A percentile compares a stretch with the other conserved stretches of the same genome.
Conservation (phyloP, 2,888 invertebrate species). For the Spicauda simplicius region DNA sequence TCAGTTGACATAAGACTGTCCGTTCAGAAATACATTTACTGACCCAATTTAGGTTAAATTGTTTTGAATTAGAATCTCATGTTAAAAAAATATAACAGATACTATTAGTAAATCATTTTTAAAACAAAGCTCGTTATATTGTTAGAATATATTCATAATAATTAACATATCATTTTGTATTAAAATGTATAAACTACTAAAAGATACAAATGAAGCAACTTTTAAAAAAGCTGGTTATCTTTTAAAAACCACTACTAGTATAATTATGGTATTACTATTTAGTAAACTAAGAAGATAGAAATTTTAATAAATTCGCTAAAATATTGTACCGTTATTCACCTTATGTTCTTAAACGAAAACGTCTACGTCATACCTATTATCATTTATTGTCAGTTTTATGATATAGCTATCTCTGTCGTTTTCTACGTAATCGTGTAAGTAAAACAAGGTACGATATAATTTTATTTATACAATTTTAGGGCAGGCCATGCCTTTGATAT, state of each 20-base stretch:
- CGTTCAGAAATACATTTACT: slow-evolving; percentile 21
- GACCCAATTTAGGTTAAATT: slow-evolving; percentile 12
- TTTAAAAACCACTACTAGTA: no score
- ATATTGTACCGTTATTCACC: not conserved
- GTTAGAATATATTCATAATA: no score
- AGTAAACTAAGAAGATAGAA: not conserved
- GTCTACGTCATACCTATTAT: slow-evolving; percentile 3
- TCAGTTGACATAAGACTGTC: slow-evolving; percentile 26
- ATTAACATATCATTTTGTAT: no score
- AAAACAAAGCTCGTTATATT: no score
- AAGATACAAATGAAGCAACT: no score
- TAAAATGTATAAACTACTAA: no score
- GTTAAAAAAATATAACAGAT: no score
- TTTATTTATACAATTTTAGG: not conserved
- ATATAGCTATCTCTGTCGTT: slow-evolving; percentile 2
- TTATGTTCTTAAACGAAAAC: slow-evolving; percentile 1
- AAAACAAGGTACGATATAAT: slow-evolving; percentile 16
- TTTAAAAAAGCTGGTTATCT: no score
- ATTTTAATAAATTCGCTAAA: not conserved
- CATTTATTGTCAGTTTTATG: not conserved
- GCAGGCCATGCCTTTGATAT: slow-evolving; percentile 7
- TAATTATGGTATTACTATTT: no score
- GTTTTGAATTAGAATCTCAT: not conserved
- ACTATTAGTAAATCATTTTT: no score
- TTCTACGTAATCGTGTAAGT: not conserved